These are phyloP conservation scores for Penaeus vannamei DNA, from an alignment of 1,140 invertebrate species.

Conservation along the genomic window DNA sequence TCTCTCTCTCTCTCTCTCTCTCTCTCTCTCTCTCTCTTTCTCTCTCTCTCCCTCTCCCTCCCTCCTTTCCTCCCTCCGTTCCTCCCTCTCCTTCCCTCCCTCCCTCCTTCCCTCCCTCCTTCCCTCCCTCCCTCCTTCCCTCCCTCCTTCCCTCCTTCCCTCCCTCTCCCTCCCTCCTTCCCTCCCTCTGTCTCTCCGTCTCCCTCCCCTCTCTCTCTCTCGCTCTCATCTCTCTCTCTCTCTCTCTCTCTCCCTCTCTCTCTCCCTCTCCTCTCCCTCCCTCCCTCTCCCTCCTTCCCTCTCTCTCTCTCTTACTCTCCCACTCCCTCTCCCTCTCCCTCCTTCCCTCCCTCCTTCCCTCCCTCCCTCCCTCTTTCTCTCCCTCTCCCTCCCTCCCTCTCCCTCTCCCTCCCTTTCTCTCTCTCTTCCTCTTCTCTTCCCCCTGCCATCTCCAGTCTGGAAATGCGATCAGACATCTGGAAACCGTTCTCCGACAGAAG, in stretches of 20 bases:
- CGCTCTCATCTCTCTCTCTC: background rate
- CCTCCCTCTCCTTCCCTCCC: background rate
- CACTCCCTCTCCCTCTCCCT: background rate
- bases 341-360: conserved; percentile 9
- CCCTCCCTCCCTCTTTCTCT: conserved; percentile 36
- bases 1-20: background rate
- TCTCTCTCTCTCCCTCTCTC: background rate
- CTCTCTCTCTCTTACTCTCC: background rate
- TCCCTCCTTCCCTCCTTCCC: conserved; percentile 1
- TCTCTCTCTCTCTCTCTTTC: background rate
- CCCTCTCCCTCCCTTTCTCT: background rate
- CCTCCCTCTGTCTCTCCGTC: background rate
- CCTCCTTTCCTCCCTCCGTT: background rate
- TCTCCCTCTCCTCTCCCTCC: background rate
- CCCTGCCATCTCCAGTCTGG: background rate
- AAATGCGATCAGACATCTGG: no score
- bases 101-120: background rate
- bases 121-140: conserved; percentile 17
- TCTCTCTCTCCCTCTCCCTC: background rate
- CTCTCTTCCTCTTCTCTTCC: background rate
- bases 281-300: background rate
- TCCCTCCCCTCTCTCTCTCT: background rate
- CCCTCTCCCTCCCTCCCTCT: conserved; percentile 20
- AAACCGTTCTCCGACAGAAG: no score
- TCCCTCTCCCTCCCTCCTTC: background rate